Evolutionary conservation across 2,888 invertebrate genomes (phyloP).

Genomic region (Apoda limacodes): DNA sequence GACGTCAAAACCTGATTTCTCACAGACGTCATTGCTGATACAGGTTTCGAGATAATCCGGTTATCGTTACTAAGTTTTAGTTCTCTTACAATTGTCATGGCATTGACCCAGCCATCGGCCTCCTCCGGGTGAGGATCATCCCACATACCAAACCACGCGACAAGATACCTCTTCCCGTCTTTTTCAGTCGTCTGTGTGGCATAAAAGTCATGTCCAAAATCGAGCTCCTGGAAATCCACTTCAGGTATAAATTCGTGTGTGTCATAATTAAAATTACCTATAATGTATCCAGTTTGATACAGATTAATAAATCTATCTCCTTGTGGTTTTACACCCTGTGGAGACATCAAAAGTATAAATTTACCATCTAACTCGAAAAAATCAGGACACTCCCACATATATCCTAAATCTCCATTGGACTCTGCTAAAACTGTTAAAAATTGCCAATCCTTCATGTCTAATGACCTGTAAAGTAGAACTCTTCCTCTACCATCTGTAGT

Average conservation of each 20-base stretch:
- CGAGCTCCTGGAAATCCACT: constrained; percentile 48
- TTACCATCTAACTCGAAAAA: too few species aligned
- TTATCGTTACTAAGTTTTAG: constrained; percentile 34
- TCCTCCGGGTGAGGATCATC: constrained; percentile 42
- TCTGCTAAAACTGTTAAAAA: constrained; percentile 45
- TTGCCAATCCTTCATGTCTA: constrained; percentile 47
- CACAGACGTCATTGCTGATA: constrained; percentile 33
- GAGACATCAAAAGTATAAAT: constrained; percentile 51
- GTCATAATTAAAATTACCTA: constrained; percentile 53
- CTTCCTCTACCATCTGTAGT: constrained; percentile 40
- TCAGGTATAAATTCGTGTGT: constrained; percentile 45
- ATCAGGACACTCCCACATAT: too few species aligned
- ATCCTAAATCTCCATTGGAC: constrained; percentile 45
- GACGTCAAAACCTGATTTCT: constrained; percentile 28
- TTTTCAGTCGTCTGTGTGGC: constrained; percentile 49
- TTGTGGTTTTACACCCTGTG: constrained; percentile 46
- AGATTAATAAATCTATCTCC: constrained; percentile 54
- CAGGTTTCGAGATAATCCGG: constrained; percentile 44
- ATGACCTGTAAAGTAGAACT: constrained; percentile 50
- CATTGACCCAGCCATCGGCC: constrained; percentile 56
- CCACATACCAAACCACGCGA: constrained; percentile 62
- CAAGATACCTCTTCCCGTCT: constrained; percentile 41
- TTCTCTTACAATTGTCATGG: constrained; percentile 51
- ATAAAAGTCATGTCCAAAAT: constrained; percentile 61
- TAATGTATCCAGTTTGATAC: constrained; percentile 50